Base-by-base conservation (phyloP, 2,113 vertebrate genomes). In the Irena cyanogastra region DNA sequence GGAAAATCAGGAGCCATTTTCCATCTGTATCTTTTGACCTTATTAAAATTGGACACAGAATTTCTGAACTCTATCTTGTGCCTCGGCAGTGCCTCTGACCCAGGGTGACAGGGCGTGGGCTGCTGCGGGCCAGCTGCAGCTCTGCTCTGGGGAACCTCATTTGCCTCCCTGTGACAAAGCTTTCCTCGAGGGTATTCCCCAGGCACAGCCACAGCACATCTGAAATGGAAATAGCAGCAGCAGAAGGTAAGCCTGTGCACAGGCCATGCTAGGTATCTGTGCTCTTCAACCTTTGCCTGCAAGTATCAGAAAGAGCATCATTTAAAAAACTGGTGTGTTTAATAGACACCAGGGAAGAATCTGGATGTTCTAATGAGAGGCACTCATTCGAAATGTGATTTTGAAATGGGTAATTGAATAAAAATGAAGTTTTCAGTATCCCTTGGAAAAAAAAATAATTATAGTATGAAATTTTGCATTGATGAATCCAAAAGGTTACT, bases 201-300 rank as follows among this genome's bases (percentile, higher is more conserved):
- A 60, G 95, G 64, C 80, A 72, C 7, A 0, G 86, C 50, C 3
- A 0, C 59, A 78, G 86, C 89, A 41, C 77, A 24, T 84, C 87
- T 94, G 87, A 84, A 91, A 94, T 87, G 89, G 89, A 92, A 94
- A 94, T 71, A 39, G 47, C 83, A 49, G 86, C 64, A 93, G 93
- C 96, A 95, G 95, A 90, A 92, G 86, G 68, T 16, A 54, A 90
- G 89, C 89, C 82, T 81, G 80, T 26, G 59, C 47, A 33, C 65
- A 70, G 69, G 87, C 77, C 60, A 5, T 23, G 76, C 22, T 27
- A 33, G 37, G 20, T 45, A 7, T 30, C 60, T 63, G 23, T 22
- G 35, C 42, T 63, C 52, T 53, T 33, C 6, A 31, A 18, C 49
- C 88, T 71, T 44, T 64, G 86, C 66, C 89, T 80, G 33, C 41